phyloP scores from a whole-genome alignment of 2,797 vertebrate species.

The Neopelma chrysocephalum region DNA sequence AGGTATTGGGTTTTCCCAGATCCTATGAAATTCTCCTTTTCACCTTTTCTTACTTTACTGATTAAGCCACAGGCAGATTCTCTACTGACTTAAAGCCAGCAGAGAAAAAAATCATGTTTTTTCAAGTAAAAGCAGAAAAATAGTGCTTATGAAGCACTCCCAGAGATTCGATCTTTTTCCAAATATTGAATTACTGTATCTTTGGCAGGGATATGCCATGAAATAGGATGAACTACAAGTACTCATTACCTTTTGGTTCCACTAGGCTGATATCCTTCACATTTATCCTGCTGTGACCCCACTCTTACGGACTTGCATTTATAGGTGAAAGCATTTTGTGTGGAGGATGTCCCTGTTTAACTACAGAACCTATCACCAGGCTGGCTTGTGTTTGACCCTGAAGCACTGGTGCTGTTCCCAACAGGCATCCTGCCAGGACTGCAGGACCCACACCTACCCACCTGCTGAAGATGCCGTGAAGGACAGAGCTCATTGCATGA shows the following conservation, averaged over 20 bases:
- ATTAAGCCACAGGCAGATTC: neutral
- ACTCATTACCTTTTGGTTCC: neutral
- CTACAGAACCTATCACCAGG: neutral
- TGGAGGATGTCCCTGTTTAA: neutral
- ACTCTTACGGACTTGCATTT: neutral
- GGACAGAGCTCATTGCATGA: neutral
- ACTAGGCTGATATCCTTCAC: neutral
- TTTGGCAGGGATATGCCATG: neutral
- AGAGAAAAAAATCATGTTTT: neutral
- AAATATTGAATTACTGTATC: neutral
- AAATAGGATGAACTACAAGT: neutral
- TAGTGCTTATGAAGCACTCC: neutral
- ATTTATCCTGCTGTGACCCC: neutral
- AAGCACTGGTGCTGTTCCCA: neutral
- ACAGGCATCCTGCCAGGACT: neutral
- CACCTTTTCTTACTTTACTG: neutral
- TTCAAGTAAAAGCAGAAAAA: conserved; percentile 12
- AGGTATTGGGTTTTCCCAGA: neutral
- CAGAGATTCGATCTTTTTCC: neutral
- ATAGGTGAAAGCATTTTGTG: neutral
- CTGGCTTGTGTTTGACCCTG: neutral
- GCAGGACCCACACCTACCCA: neutral
- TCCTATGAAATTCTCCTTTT: neutral
- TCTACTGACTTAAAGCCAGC: neutral
- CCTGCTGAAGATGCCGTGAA: neutral